These are phyloP conservation scores for Zygothrica quintamaculata DNA, from an alignment of 2,888 invertebrate species.

Conservation along the genomic window DNA sequence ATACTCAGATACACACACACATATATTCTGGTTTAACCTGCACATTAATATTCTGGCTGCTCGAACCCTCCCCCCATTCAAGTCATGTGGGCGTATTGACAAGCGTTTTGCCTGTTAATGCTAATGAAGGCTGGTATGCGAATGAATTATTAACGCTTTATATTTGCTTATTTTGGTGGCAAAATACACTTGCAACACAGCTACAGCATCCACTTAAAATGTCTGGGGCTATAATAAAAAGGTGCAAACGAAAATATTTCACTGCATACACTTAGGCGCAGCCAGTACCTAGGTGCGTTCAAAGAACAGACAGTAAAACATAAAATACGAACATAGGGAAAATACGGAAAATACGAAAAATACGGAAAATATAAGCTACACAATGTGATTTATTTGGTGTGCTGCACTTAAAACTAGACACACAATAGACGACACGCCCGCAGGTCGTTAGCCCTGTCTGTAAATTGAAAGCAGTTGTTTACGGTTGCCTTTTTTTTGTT, in stretches of 20 bases:
- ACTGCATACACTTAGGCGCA: constrained; percentile 63
- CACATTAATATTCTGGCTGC: constrained; percentile 57
- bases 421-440: constrained; percentile 62
- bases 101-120: constrained; percentile 60
- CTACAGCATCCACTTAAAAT: constrained; percentile 53
- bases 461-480: constrained; percentile 50
- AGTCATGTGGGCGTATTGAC: constrained; percentile 58
- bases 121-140: constrained; percentile 59
- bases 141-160: constrained; percentile 43
- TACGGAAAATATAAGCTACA: constrained; percentile 33
- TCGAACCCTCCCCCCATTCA: too few species aligned
- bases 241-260: constrained; percentile 56
- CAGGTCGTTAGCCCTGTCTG: constrained; percentile 42
- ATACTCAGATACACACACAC: constrained; percentile 19
- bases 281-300: constrained; percentile 54
- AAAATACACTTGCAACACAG: constrained; percentile 23
- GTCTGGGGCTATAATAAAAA: constrained; percentile 35
- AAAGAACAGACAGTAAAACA: too few species aligned
- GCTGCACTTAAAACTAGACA: constrained; percentile 76
- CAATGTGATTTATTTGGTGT: constrained; percentile 73
- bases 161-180: constrained; percentile 46
- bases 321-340: too few species aligned
- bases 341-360: too few species aligned
- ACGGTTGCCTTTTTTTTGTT: too few species aligned
- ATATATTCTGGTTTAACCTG: constrained; percentile 44